Base-by-base conservation (phyloP, 2,113 vertebrate genomes). In the Hydrolagus affinis region DNA sequence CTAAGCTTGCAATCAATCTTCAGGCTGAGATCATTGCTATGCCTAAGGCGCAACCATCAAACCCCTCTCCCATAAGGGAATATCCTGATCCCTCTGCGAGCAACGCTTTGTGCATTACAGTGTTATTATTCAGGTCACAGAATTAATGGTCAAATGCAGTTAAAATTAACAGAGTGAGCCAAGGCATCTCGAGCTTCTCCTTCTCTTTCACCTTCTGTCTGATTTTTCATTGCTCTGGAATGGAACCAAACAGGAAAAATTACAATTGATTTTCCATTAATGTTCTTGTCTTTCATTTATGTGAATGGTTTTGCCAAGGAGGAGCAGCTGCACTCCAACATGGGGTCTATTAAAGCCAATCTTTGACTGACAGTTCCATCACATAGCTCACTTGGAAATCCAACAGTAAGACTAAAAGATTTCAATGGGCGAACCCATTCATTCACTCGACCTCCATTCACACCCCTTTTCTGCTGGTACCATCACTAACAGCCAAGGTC, bases 231-330 rank as follows among this genome's bases (percentile, higher is more conserved):
- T 44, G 74, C 59, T 85, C 68, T 87, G 75, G 86, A 85, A 87
- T 80, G 68, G 59, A 87, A 86, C 85, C 85, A 80, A 85, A 74
- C 85, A 87, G 59, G 70, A 86, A 62, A 86, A 87, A 87, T 85
- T 86, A 71, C 76, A 87, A 87, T 86, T 87, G 86, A 87, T 87
- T 87, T 87, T 25, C 68, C 85, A 87, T 86, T 87, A 87, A 87
- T 86, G 73, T 70, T 78, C 85, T 80, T 86, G 68, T 83, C 85
- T 59, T 86, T 86, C 76, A 86, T 83, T 73, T 72, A 80, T 71
- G 69, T n/a, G 85, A 86, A 23, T 64, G 28, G 60, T 86, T 86
- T 85, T 77, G 66, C 28, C 70, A 60, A 87, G 86, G 71, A 60
- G 69, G 21, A 87, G 70, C 76, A 64, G 85, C 85, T 70, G 74